Percentiles rank a stretch among this genome's conserved stretches.
These are phyloP conservation scores for Semnornis frantzii DNA, from an alignment of 2,113 vertebrate species.

Conservation along the genomic window DNA sequence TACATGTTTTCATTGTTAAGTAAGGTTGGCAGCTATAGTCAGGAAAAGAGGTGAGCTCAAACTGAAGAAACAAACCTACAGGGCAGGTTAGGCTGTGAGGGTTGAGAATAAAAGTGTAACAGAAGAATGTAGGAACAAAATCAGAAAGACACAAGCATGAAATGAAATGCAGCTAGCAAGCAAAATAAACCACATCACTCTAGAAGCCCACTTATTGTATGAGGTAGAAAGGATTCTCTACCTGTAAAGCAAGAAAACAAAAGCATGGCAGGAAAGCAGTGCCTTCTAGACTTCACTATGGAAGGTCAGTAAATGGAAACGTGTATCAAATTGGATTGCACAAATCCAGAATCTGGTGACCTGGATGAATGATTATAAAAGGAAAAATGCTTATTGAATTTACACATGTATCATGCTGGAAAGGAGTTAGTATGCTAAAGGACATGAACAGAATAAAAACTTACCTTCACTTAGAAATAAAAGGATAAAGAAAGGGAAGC, in stretches of 20 bases:
- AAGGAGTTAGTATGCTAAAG: not conserved
- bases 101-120: not conserved
- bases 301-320: not conserved
- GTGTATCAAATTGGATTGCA: not conserved
- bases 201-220: not conserved
- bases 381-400: not conserved
- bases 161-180: not conserved
- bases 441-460: not conserved
- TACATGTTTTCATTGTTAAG: not conserved
- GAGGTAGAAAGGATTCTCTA: not conserved
- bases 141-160: not conserved
- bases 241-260: not conserved
- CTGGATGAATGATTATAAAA: not conserved
- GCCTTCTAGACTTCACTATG: not conserved
- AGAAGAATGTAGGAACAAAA: not conserved
- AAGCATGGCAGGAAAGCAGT: not conserved
- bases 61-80: not conserved
- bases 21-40: not conserved
- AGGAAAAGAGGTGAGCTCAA: not conserved
- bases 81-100: not conserved
- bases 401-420: not conserved
- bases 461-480: not conserved
- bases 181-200: not conserved
- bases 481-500: not conserved
- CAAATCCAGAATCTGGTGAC: not conserved